A percentile compares a stretch with the other conserved stretches of the same genome.
phyloP scores from a whole-genome alignment of 2,113 vertebrate genomes.

The Myotis lucifugus region DNA sequence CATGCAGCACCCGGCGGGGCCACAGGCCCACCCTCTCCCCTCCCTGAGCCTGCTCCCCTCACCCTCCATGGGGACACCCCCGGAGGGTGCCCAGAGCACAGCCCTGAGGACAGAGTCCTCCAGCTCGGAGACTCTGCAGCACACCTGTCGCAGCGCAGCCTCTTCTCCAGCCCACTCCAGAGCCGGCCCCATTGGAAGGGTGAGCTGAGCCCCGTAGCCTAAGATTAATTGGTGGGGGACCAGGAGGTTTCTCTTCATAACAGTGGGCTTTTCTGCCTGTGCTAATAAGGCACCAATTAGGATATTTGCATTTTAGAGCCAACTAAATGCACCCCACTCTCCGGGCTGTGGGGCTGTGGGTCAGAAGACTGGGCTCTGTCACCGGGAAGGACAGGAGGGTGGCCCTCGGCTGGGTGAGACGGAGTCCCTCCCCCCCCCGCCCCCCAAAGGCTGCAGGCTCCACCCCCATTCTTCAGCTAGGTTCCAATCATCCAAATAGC shows the following conservation, averaged over 20 bases:
- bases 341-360: neutral
- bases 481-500: conserved; percentile 23
- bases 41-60: neutral
- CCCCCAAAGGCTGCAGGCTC: too few species aligned
- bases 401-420: neutral
- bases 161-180: neutral
- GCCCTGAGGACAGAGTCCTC: neutral
- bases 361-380: neutral
- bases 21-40: neutral
- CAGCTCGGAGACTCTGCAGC: neutral
- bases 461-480: neutral
- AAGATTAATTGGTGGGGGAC: conserved; percentile 73
- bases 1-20: neutral
- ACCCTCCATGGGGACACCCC: accelerated
- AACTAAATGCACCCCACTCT: conserved; percentile 9
- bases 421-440: neutral
- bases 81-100: neutral
- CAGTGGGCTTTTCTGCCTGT: conserved; percentile 60
- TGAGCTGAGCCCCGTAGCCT: conserved; percentile 37
- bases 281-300: conserved; percentile 61
- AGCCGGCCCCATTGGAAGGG: neutral
- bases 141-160: neutral
- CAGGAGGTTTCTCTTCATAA: conserved; percentile 67
- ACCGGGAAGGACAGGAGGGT: neutral
- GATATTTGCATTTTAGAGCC: conserved; percentile 69